Conservation (phyloP, 2,888 invertebrate species). For the Microplitis manilae region DNA sequence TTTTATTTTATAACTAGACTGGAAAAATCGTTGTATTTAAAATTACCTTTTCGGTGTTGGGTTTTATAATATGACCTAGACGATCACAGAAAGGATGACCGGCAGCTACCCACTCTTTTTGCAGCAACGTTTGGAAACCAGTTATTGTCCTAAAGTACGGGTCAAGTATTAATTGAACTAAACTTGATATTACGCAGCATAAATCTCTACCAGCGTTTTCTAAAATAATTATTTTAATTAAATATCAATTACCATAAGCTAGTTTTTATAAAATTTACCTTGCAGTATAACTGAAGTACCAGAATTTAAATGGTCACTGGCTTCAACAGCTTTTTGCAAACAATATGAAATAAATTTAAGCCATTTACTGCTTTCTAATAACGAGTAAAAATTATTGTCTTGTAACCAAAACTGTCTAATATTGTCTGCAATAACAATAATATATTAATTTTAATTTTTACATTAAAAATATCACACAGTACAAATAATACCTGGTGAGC, state of each 20-base stretch:
- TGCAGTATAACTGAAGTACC: conserved; percentile 88
- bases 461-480: not conserved
- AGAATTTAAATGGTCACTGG: conserved; percentile 78
- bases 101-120: conserved; percentile 95
- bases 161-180: conserved; percentile 91
- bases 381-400: conserved; percentile 85
- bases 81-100: conserved; percentile 91
- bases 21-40: not conserved
- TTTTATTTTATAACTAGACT: not conserved
- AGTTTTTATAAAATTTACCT: conserved; percentile 73
- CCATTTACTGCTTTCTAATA: conserved; percentile 89
- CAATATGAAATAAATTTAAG: conserved; percentile 85
- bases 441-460: conserved; percentile 3
- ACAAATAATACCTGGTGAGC: conserved; percentile 61
- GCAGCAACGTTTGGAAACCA: conserved; percentile 92
- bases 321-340: conserved; percentile 81
- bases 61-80: conserved; percentile 79
- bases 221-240: conserved; percentile 50
- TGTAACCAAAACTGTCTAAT: conserved; percentile 77
- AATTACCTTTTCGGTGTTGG: conserved; percentile 74
- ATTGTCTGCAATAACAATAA: conserved; percentile 63
- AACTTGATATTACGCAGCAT: conserved; percentile 87
- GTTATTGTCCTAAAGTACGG: conserved; percentile 85
- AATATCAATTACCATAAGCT: not conserved
- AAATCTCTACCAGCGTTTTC: conserved; percentile 90